Evolutionary conservation across 2,888 invertebrate genomes (phyloP), one percentile per base, ranked within the genome.

Genomic region (Ennomos erosarius): DNA sequence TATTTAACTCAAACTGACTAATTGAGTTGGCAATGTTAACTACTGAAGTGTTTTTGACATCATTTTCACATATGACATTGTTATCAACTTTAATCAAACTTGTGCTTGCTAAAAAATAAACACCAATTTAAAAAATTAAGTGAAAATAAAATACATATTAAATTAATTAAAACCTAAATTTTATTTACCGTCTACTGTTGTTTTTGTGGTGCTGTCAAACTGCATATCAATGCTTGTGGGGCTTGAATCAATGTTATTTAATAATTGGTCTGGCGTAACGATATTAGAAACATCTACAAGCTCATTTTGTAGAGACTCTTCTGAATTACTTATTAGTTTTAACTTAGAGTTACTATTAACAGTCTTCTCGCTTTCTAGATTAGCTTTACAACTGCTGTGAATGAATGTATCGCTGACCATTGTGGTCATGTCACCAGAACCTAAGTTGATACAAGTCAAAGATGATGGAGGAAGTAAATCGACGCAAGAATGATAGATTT

Each of bases 401-500:
- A 86, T 68, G 11, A 73, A 67, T 13, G 82, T 84, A 58, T 90
- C 89, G 65, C 90, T 89, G 47, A 79, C 65, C 13, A 81, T 77
- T 67, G 69, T 84, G 39, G 71, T 65, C 1, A 83, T 58, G 66
- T 86, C 81, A 12, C 79, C 81, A 13, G 77, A 77, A 12, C 64
- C 76, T 34, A 74, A 50, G 38, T 77, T 67, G 43, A 71, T 44
- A 36, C 65, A 71, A 13, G 74, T 71, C 46, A 72, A 62, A 35
- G 82, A 77, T 34, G 71, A 74, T 10, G 67, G 59, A 11, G 70
- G 64, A 11, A 78, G 64, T 38, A 84, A 78, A 72, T 90, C 91
- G 10, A 91, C 82, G 62, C 91, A 90, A 1, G 91, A 91, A 67
- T 90, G 82, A 67, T 88, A 90, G 1, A 76, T 73, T 66, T 82